Evolutionary conservation across 1,140 invertebrate genomes (phyloP).

Genomic region (Ganaspis sp.): DNA sequence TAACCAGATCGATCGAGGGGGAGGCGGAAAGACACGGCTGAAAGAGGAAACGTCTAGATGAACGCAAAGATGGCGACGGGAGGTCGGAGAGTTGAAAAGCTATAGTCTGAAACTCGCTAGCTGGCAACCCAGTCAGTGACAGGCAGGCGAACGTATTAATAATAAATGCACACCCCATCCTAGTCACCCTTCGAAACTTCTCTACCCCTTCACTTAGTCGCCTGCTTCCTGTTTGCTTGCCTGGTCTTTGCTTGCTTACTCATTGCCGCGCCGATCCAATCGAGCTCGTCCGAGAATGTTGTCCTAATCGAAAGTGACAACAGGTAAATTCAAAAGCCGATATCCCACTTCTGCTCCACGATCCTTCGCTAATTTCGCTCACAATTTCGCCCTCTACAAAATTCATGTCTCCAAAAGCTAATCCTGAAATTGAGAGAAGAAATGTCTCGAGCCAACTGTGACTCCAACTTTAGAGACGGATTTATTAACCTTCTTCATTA

Average conservation of each 20-base stretch:
- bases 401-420: background rate
- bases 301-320: constrained; percentile 26
- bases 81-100: constrained; percentile 44
- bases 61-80: constrained; percentile 41
- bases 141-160: constrained; percentile 71
- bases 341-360: background rate
- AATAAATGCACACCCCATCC: constrained; percentile 67
- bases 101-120: constrained; percentile 43
- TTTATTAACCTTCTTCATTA: no score
- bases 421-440: no score
- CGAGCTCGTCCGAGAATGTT: constrained; percentile 23
- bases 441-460: no score
- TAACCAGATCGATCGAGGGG: constrained; percentile 57
- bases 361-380: background rate
- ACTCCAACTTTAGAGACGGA: no score
- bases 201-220: constrained; percentile 31
- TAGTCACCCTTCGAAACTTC: constrained; percentile 39
- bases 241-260: constrained; percentile 8
- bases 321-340: background rate
- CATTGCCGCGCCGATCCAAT: background rate
- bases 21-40: constrained; percentile 45
- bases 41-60: constrained; percentile 40
- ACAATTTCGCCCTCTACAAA: background rate
- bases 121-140: constrained; percentile 68
- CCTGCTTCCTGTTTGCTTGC: constrained; percentile 27